Percentiles rank a stretch among this genome's conserved stretches.
These are phyloP conservation scores for Drosophila lacertosa DNA, from an alignment of 1,140 invertebrate genomes.

Conservation along the genomic window DNA sequence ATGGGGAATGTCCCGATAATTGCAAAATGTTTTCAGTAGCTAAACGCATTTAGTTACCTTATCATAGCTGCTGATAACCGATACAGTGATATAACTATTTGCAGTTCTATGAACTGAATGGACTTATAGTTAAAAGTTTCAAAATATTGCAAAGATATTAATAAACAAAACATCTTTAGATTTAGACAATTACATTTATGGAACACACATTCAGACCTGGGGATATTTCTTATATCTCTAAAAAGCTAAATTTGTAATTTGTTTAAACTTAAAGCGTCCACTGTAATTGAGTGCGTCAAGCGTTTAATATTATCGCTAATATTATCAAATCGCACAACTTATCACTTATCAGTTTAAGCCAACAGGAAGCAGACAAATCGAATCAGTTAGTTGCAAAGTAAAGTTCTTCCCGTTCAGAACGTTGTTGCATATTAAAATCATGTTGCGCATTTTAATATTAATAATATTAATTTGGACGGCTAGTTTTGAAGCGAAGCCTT, in stretches of 20 bases:
- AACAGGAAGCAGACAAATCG: neutral
- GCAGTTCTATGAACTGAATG: too few relatives aligned
- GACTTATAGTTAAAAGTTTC: too few relatives aligned
- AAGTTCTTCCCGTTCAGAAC: too few relatives aligned
- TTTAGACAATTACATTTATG: too few relatives aligned
- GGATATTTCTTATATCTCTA: too few relatives aligned
- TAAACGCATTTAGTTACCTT: neutral
- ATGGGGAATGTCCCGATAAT: neutral
- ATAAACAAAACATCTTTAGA: too few relatives aligned
- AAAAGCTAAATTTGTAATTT: neutral
- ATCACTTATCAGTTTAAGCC: neutral
- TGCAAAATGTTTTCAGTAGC: neutral
- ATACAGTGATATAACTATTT: neutral
- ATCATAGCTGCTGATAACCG: neutral
- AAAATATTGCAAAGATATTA: too few relatives aligned
- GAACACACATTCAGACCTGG: too few relatives aligned
- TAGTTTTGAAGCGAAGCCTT: neutral
- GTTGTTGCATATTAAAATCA: conserved; percentile 3
- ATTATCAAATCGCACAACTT: conserved; percentile 5
- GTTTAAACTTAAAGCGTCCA: neutral
- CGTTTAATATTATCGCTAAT: neutral
- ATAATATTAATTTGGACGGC: neutral
- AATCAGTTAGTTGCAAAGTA: neutral
- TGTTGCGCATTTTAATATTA: too few relatives aligned
- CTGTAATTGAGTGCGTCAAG: neutral